A percentile compares a stretch with the other conserved stretches of the same genome.
Evolutionary conservation across 2,113 vertebrate genomes (phyloP).

Genomic region (Otocyon megalotis): DNA sequence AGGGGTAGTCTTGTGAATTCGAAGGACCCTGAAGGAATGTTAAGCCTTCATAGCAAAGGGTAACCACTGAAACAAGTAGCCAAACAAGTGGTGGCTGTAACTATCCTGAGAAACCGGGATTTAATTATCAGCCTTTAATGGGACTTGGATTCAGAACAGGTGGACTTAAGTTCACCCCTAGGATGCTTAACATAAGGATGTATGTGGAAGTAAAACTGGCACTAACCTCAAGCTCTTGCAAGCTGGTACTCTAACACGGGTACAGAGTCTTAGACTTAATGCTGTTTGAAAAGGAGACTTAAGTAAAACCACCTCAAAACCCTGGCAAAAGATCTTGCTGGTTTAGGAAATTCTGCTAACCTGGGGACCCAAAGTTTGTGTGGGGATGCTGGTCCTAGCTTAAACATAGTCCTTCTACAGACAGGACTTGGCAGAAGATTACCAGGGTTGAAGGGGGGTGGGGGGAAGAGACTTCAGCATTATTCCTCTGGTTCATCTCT

Average conservation of each 20-base stretch:
- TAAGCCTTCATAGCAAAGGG: neutral
- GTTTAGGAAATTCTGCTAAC: neutral
- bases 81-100: neutral
- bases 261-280: neutral
- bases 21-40: neutral
- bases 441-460: accelerated
- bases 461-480: accelerated
- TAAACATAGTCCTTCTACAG: neutral
- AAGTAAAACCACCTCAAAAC: accelerated
- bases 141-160: neutral
- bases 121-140: neutral
- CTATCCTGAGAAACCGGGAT: neutral
- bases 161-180: accelerated
- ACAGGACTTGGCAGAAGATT: neutral
- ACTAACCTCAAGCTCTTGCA: neutral
- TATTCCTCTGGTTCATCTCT: neutral
- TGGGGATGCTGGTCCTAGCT: neutral
- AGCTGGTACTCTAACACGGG: accelerated
- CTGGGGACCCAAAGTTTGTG: neutral
- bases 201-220: neutral
- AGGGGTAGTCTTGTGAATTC: neutral
- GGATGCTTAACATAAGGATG: too few species aligned
- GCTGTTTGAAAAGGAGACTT: neutral
- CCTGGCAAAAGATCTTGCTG: neutral
- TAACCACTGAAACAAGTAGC: neutral